Percentiles rank a stretch among this genome's conserved stretches.
These are phyloP conservation scores for Pipistrellus pipistrellus DNA, from an alignment of 2,797 vertebrate genomes.

Conservation along the genomic window DNA sequence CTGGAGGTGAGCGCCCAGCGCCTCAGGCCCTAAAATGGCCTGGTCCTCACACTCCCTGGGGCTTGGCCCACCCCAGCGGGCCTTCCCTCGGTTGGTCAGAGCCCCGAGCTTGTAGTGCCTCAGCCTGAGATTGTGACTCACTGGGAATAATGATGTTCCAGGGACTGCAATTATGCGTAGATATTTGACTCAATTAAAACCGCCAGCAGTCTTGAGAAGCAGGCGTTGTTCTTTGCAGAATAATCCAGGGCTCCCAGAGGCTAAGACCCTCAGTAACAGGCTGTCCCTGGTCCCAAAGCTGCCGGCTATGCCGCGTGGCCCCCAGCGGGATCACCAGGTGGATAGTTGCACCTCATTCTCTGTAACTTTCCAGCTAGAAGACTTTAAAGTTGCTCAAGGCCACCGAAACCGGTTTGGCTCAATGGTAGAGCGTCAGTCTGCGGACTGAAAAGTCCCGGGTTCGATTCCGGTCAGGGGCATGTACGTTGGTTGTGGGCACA, in stretches of 20 bases:
- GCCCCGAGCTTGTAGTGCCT: fast-evolving
- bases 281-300: background rate
- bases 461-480: too few species aligned
- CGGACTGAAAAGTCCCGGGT: too few species aligned
- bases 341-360: background rate
- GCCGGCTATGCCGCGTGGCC: fast-evolving
- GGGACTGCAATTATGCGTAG: fast-evolving
- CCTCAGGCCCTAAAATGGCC: fast-evolving
- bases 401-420: too few species aligned
- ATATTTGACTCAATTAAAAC: background rate
- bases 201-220: background rate
- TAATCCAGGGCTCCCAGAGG: background rate
- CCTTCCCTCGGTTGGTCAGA: fast-evolving
- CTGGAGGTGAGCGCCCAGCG: background rate
- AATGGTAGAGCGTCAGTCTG: too few species aligned
- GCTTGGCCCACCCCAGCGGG: background rate
- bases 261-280: background rate
- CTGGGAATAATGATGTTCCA: too few species aligned
- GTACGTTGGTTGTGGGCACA: too few species aligned
- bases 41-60: background rate
- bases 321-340: fast-evolving
- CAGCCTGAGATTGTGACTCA: background rate
- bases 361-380: background rate
- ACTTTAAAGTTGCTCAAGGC: background rate
- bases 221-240: background rate